phyloP scores from a whole-genome alignment of 2,797 vertebrate species.

The Yasuhikotakia modesta region DNA sequence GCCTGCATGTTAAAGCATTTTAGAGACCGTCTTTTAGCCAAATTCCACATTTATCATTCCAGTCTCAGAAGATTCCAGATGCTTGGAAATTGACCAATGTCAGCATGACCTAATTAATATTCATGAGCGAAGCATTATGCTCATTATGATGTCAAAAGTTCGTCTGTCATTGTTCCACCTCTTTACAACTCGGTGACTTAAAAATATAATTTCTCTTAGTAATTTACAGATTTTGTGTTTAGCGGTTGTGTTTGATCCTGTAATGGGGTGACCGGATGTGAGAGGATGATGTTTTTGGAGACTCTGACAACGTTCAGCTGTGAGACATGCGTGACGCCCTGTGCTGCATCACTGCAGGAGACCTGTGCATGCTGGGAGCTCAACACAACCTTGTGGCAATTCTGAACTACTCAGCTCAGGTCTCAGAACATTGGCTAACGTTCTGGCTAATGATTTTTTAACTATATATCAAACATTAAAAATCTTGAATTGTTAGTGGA shows the following conservation, averaged over 20 bases:
- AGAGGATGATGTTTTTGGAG: background rate
- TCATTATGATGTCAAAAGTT: background rate
- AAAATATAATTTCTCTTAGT: background rate
- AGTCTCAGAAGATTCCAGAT: background rate
- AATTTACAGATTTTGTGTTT: no score
- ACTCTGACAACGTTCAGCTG: background rate
- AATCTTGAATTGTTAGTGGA: no score
- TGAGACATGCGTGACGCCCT: constrained; percentile 5
- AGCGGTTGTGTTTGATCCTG: background rate
- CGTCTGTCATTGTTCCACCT: background rate
- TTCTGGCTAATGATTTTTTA: no score
- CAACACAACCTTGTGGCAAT: background rate
- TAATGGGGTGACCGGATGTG: background rate
- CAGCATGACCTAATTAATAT: background rate
- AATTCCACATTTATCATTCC: background rate
- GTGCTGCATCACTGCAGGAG: constrained; percentile 35
- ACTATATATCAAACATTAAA: no score
- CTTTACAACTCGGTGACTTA: background rate
- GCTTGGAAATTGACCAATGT: background rate
- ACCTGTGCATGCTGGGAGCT: constrained; percentile 37
- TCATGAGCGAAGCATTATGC: background rate
- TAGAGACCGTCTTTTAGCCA: background rate
- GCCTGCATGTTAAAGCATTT: background rate
- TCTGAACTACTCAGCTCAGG: no score
- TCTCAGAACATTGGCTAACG: no score